A percentile compares a stretch with the other conserved stretches of the same genome.
These are phyloP conservation scores for Larimichthys crocea DNA, from an alignment of 2,113 vertebrate genomes.

Conservation along the genomic window DNA sequence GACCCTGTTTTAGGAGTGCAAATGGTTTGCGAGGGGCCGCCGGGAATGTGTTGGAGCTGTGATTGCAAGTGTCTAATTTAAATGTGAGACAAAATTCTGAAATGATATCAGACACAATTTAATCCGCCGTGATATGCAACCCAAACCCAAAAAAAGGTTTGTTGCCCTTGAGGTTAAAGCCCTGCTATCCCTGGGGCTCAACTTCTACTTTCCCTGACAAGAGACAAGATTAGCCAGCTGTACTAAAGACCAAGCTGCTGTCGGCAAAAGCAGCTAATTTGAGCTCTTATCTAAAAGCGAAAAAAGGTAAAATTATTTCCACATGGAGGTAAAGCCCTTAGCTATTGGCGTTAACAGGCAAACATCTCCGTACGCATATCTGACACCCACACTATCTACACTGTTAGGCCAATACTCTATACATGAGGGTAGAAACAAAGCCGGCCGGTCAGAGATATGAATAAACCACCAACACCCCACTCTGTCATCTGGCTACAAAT, in stretches of 20 bases:
- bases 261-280: constrained; percentile 50
- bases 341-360: constrained; percentile 25
- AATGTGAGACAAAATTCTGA: constrained; percentile 51
- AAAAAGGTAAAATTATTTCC: constrained; percentile 54
- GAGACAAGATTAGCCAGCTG: constrained; percentile 68
- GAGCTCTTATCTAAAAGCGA: constrained; percentile 58
- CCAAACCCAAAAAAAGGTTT: constrained; percentile 47
- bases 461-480: constrained; percentile 47
- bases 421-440: constrained; percentile 37
- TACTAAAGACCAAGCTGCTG: constrained; percentile 40
- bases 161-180: constrained; percentile 64
- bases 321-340: constrained; percentile 22
- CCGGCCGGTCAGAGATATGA: constrained; percentile 31
- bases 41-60: constrained; percentile 41
- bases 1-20: constrained; percentile 58
- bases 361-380: constrained; percentile 22
- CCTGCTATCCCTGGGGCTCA: constrained; percentile 40
- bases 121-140: constrained; percentile 60
- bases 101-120: constrained; percentile 51
- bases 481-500: constrained; percentile 65
- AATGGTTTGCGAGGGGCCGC: constrained; percentile 50
- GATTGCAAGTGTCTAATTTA: constrained; percentile 66
- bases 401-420: neutral
- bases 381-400: constrained; percentile 1
- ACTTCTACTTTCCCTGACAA: constrained; percentile 56